Percentiles rank a stretch among this genome's conserved stretches.
Evolutionary conservation across 2,113 vertebrate genomes (phyloP).

Genomic region (Psilopsiagon aymara): DNA sequence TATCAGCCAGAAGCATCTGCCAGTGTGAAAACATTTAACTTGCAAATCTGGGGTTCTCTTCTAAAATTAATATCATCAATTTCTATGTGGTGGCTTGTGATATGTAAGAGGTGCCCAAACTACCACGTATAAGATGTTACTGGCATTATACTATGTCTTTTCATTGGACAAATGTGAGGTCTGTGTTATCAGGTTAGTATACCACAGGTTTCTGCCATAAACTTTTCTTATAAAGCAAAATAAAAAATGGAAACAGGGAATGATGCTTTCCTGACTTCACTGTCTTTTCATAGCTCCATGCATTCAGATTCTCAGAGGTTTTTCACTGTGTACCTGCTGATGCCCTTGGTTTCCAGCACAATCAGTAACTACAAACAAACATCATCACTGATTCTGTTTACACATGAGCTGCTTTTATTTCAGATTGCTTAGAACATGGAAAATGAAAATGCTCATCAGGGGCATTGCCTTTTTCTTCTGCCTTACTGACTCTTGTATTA

Average conservation of each 20-base stretch:
- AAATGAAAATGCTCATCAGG: background rate
- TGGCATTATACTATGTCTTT: background rate
- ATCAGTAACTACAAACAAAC: background rate
- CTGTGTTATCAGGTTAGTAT: background rate
- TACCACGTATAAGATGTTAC: background rate
- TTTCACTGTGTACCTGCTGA: background rate
- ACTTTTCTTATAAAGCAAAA: background rate
- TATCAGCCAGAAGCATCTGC: background rate
- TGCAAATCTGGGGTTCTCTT: background rate
- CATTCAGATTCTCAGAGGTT: background rate
- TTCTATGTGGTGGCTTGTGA: background rate
- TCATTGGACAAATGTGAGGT: background rate
- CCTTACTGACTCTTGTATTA: background rate
- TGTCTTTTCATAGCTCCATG: background rate
- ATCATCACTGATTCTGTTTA: background rate
- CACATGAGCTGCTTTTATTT: background rate
- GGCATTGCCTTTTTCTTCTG: background rate
- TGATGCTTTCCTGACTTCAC: background rate
- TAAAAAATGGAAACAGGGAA: background rate
- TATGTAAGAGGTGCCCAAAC: background rate
- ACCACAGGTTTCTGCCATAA: background rate
- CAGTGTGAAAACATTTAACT: background rate
- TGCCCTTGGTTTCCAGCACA: background rate
- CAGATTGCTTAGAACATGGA: background rate
- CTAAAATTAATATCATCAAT: background rate